Percentiles rank a stretch among this genome's conserved stretches.
Evolutionary conservation across 1,140 invertebrate genomes (phyloP).

Genomic region (Coelopa frigida): DNA sequence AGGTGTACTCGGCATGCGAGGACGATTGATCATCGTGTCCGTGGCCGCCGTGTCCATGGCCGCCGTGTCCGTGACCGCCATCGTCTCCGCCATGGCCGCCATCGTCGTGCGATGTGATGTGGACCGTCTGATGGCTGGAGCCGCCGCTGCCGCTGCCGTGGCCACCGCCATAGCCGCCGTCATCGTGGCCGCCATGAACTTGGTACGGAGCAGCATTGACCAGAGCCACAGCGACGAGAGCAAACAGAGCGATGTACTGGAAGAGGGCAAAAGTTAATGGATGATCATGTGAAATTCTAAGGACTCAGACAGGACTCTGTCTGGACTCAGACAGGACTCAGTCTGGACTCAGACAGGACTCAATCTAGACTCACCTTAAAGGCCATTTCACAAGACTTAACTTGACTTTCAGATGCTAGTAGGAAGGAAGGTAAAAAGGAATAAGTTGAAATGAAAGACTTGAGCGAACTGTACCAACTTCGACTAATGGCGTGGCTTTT

Average conservation of each 20-base stretch:
- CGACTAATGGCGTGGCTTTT: slow-evolving; percentile 16
- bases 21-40: slow-evolving; percentile 30
- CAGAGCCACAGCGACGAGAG: slow-evolving; percentile 11
- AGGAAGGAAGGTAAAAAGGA: no score
- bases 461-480: slow-evolving; percentile 24
- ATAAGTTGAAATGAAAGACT: slow-evolving; percentile 10
- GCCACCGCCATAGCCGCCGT: background rate
- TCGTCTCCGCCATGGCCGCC: no score
- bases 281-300: no score
- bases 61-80: slow-evolving; percentile 32
- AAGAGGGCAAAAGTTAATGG: background rate
- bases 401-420: slow-evolving; percentile 28
- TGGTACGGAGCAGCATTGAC: slow-evolving; percentile 23
- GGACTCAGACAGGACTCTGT: no score
- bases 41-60: slow-evolving; percentile 10
- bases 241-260: slow-evolving; percentile 24
- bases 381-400: slow-evolving; percentile 32
- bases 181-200: background rate
- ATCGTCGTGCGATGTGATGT: no score
- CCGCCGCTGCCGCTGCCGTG: background rate
- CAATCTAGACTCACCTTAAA: slow-evolving; percentile 23
- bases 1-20: slow-evolving; percentile 34
- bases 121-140: no score
- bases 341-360: no score
- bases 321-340: no score